Base-by-base conservation (phyloP, 2,113 vertebrate species). In the Heterotis niloticus region DNA sequence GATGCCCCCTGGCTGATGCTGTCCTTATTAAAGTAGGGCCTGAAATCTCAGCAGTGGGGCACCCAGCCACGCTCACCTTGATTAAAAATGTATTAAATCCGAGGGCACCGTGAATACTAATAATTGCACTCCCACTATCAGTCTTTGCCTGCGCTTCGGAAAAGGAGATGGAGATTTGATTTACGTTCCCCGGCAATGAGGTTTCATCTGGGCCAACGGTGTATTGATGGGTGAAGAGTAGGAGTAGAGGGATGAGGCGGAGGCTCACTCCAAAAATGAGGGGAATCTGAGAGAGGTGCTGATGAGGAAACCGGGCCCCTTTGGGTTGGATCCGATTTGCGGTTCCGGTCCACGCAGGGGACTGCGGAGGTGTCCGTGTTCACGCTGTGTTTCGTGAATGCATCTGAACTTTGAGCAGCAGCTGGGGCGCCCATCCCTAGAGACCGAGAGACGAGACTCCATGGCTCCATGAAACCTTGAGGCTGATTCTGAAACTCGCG, bases 341-440 rank as follows among this genome's bases (percentile, higher is more conserved):
- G 29, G n/a, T 5, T 70, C 34, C 5, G 68, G 68, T 5, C 34
- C 52, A 52, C 83, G 84, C 85, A 85, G 84, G 87, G 87, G 87
- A 82, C 84, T 87, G 83, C 85, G 82, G 82, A 44, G 83, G 85
- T 90, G 86, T 88, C 89, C 88, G 86, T 90, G 90, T 90, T 84
- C 83, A 82, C 88, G 89, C 86, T 87, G 85, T 88, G 89, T 81
- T 88, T 91, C 88, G 89, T 93, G 92, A 93, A 93, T 92, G 92
- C 92, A 92, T 89, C 87, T 89, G 82, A 82, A 88, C 86, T 89
- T 87, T 91, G 88, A 88, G 89, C 88, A 91, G 86, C 90, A 89
- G 90, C 89, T 89, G 64, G 73, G 90, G 87, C 85, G 84, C 85
- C 91, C 87, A 84, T 86, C 84, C 88, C 88, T 86, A 83, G 88